Evolutionary conservation across 2,113 vertebrate genomes (phyloP), one percentile per base, ranked within the genome.

Genomic region (Thomomys bottae): DNA sequence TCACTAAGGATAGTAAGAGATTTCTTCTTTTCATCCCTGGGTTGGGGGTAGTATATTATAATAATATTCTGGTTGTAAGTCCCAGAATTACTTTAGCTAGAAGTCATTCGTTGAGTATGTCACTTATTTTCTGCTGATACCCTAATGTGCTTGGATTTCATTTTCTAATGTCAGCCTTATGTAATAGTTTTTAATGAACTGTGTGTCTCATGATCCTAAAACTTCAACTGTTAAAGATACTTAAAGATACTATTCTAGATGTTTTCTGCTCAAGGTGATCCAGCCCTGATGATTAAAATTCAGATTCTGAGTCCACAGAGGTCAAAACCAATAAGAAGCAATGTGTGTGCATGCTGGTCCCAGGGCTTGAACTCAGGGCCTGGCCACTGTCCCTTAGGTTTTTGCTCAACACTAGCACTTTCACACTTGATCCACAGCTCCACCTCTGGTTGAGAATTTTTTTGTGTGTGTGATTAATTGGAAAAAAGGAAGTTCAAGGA

Each of bases 11-110:
- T 70, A 40, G 20, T 23, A 59, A 32, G 0, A 59, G 28, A 54
- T 93, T 83, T 63, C 63, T 89, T 82, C 36, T 66, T 26, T 78
- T 45, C 15, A 88, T 64, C 59, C 92, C 28, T 59, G 28, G 8
- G 34, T 68, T 84, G 30, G 68, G 32, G 38, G 38, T 42, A 11
- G 28, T 63, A 92, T 71, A 28, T 64, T 86, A 24, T 79, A 49
- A 24, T 79, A 49, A 63, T 78, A 76, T 80, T 17, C 32, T 71
- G 26, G 36, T 84, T 89, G 54, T 82, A n/a, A 40, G 32, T 88
- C 54, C 21, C n/a, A 54, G 23, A 0, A 20, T 49, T 81, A 34
- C n/a, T 24, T 34, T 45, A 28, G 34, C 17, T 88, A 57, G 36
- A 75, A 57, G 54, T n/a, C 71, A 14, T 10, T 36, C 57, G 49